phyloP scores from a whole-genome alignment of 2,113 vertebrate genomes.

The Cettia cetti region DNA sequence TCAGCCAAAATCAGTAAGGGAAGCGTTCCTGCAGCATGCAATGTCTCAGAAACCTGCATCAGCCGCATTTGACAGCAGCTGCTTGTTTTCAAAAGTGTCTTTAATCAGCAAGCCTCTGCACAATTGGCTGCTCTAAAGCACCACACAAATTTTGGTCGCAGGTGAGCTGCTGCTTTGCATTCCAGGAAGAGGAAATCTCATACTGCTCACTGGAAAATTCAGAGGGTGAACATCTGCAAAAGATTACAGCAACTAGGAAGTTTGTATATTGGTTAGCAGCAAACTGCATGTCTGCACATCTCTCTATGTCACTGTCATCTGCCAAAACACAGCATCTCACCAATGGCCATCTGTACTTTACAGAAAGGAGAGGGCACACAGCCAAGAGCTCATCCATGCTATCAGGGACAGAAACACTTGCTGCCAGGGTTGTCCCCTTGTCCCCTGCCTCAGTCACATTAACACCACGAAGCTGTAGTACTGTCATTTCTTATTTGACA shows the following conservation, averaged over 20 bases:
- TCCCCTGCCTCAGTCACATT: background rate
- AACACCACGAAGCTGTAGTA: background rate
- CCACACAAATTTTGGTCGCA: background rate
- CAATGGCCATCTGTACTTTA: fast-evolving
- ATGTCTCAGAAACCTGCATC: background rate
- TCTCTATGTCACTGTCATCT: background rate
- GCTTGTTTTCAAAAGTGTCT: background rate
- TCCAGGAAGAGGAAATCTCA: background rate
- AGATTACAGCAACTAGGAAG: background rate
- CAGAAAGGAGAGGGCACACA: background rate
- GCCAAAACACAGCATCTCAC: background rate
- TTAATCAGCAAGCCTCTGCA: background rate
- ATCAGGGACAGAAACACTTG: background rate
- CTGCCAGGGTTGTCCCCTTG: background rate
- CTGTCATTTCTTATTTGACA: background rate
- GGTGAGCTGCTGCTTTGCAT: background rate
- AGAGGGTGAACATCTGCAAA: background rate
- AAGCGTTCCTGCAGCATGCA: background rate
- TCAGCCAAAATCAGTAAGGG: background rate
- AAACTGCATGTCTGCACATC: background rate
- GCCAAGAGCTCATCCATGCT: fast-evolving
- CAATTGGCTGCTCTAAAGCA: background rate
- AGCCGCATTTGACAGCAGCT: background rate
- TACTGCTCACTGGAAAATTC: background rate
- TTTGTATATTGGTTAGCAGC: background rate